Conservation (phyloP, 2,797 vertebrate genomes). For the Acanthis flammea region DNA sequence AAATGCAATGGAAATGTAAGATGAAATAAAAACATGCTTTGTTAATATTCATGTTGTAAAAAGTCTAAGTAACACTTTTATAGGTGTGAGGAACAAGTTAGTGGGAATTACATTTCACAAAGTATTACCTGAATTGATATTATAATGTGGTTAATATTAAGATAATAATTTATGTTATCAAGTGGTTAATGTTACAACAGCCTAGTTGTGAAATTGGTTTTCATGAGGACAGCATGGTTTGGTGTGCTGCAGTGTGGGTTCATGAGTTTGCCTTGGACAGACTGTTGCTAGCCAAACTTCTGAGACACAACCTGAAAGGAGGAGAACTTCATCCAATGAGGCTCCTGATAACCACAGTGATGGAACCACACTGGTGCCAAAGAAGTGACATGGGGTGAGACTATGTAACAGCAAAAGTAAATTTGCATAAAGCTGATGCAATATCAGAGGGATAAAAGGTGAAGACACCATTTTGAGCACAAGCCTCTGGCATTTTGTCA, state of each 20-base stretch:
- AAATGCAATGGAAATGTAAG: neutral
- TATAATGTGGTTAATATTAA: neutral
- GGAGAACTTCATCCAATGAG: neutral
- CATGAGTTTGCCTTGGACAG: neutral
- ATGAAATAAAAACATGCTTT: neutral
- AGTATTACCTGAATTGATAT: neutral
- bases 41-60: neutral
- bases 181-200: neutral
- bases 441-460: neutral
- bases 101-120: neutral
- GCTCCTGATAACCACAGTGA: neutral
- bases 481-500: too few species aligned
- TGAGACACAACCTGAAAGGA: neutral
- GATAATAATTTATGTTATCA: neutral
- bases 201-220: neutral
- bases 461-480: neutral
- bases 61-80: neutral
- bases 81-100: neutral
- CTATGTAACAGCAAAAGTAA: neutral
- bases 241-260: neutral
- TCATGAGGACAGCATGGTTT: neutral
- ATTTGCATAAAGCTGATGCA: neutral
- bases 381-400: neutral
- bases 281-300: neutral
- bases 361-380: accelerated